phyloP scores from a whole-genome alignment of 2,797 vertebrate species.

The Scleropages formosus region DNA sequence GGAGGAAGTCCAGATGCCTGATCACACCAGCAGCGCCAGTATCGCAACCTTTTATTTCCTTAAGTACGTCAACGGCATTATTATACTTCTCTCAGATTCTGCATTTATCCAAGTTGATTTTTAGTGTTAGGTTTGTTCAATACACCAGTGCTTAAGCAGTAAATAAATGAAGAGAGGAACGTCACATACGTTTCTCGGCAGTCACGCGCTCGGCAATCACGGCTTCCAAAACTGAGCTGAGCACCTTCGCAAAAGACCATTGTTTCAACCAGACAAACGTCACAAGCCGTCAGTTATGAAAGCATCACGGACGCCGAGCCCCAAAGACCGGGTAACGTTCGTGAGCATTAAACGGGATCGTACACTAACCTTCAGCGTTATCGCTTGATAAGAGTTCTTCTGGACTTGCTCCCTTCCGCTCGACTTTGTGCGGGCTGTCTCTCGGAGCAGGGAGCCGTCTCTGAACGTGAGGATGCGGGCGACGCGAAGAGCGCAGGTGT shows the following conservation, averaged over 20 bases:
- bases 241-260: background rate
- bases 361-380: constrained; percentile 9
- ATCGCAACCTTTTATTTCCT: background rate
- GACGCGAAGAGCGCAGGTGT: background rate
- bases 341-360: background rate
- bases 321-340: background rate
- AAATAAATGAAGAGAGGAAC: too few species aligned
- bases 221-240: too few species aligned
- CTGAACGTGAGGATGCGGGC: background rate
- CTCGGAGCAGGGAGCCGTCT: background rate
- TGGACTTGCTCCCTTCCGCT: background rate
- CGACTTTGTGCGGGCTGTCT: background rate
- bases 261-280: background rate
- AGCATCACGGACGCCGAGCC: background rate
- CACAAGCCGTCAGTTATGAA: background rate
- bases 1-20: background rate
- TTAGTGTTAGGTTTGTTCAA: background rate
- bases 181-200: too few species aligned
- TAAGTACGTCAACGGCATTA: background rate
- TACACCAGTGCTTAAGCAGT: too few species aligned
- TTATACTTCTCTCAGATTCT: background rate
- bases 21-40: background rate
- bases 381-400: constrained; percentile 14
- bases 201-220: too few species aligned
- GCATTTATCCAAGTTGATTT: background rate